Base-by-base conservation (phyloP, 2,797 vertebrate genomes). In the Phoxinus dragarum region DNA sequence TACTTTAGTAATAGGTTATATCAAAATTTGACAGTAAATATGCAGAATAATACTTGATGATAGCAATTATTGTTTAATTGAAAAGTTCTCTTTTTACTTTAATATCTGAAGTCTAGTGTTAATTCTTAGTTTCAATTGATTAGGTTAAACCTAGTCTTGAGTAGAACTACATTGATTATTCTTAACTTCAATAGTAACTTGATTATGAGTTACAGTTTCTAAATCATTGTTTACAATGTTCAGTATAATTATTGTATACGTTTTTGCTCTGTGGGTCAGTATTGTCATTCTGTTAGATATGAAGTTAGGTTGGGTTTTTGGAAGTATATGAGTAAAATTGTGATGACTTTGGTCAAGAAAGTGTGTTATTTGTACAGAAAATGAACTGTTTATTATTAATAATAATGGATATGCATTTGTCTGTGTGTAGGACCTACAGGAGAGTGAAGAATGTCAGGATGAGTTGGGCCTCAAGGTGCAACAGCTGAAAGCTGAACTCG, bases 381-480 rank as follows among this genome's bases (percentile, higher is more conserved):
- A 34, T 3, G 49, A 23, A 72, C 54, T n/a, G 59, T 38, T 40
- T 21, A 67, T 81, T 9, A 36, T 14, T 59, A 36, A 68, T 42
- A 21, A 3, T 83, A 69, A 40, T 89, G 64, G 66, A 36, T 44
- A 69, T 85, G 61, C 23, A 81, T 90, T 87, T 89, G 71, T 72
- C 9, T 64, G 16, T 84, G 34, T 56, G 0, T 90, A 99, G 98
- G 98, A 99, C 89, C 95, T 98, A 89, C 97, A 98, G 88, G 98
- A 99, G 92, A 98, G 97, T 0, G 98, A 99, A 81, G 96, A 97
- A 68, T 98, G 97, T 89, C 98, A 99, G 89, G 98, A 99, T 59
- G 98, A 99, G 89, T 93, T 99, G 86, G 96, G 97, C 49, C 94
- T 97, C 92, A 96, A 98, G 93, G 97, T 99, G 87, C 95, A 99